These are phyloP conservation scores for Ormyrus pomaceus DNA, from an alignment of 2,888 invertebrate species.

Conservation along the genomic window DNA sequence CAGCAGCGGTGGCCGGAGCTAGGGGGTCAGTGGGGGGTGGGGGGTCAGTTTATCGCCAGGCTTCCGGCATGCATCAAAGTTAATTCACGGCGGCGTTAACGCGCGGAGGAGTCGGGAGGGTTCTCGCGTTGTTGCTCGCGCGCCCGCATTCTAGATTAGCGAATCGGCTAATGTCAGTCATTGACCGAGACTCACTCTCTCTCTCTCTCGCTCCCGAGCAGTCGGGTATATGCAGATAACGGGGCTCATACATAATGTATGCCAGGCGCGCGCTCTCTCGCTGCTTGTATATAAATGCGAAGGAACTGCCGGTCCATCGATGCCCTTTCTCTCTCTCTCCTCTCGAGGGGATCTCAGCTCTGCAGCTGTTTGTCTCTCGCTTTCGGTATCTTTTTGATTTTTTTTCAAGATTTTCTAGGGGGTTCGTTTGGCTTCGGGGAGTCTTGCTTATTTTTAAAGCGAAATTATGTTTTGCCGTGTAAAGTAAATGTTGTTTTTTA, in stretches of 20 bases:
- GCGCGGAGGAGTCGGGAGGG: background rate
- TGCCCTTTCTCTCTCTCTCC: background rate
- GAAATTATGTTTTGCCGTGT: too few relatives aligned
- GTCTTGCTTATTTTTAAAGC: too few relatives aligned
- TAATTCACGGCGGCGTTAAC: constrained; percentile 41
- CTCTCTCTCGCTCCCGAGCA: background rate
- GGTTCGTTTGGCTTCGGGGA: too few relatives aligned
- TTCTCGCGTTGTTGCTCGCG: background rate
- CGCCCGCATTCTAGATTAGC: constrained; percentile 50
- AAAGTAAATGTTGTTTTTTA: too few relatives aligned
- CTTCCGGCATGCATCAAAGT: constrained; percentile 38
- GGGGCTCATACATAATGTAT: constrained; percentile 34
- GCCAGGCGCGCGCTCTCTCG: background rate
- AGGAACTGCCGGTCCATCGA: background rate
- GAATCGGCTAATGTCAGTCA: constrained; percentile 56
- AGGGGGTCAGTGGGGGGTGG: background rate
- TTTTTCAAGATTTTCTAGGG: too few relatives aligned
- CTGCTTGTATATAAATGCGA: constrained; percentile 7
- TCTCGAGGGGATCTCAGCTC: too few relatives aligned
- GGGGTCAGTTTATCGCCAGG: constrained; percentile 11
- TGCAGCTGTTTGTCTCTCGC: too few relatives aligned
- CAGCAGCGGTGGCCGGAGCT: background rate
- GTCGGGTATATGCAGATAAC: constrained; percentile 33
- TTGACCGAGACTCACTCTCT: constrained; percentile 36
- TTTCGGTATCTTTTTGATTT: too few relatives aligned